Percentiles rank a stretch among this genome's conserved stretches.
These are phyloP conservation scores for Chascanopsetta lugubris DNA, from an alignment of 2,113 vertebrate species.

Conservation along the genomic window DNA sequence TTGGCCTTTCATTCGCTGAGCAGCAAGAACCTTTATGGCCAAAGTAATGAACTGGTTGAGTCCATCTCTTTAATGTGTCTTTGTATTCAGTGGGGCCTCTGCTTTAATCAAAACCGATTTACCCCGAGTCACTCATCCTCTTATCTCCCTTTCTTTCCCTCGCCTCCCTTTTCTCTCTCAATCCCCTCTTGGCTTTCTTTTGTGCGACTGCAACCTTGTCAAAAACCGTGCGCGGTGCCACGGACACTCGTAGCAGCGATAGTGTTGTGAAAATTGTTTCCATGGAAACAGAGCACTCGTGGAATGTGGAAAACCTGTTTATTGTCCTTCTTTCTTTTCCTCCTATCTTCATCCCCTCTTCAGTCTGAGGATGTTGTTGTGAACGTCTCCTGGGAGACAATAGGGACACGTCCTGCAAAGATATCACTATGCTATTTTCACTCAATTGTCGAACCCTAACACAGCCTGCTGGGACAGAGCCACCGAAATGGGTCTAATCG, in stretches of 20 bases:
- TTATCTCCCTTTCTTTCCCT: constrained; percentile 67
- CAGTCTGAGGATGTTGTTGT: constrained; percentile 33
- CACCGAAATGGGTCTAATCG: constrained; percentile 26
- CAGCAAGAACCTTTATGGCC: constrained; percentile 78
- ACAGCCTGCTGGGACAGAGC: not conserved
- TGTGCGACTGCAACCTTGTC: constrained; percentile 79
- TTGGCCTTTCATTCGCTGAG: constrained; percentile 76
- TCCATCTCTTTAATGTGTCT: constrained; percentile 76
- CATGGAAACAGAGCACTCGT: constrained; percentile 71
- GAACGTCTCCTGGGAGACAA: constrained; percentile 41
- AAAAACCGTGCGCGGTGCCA: constrained; percentile 72
- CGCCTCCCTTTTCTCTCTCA: constrained; percentile 35
- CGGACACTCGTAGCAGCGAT: constrained; percentile 52
- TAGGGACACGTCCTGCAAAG: constrained; percentile 27
- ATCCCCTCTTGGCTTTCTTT: constrained; percentile 60
- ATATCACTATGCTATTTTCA: not conserved
- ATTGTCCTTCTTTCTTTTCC: constrained; percentile 18
- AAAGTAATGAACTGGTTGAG: constrained; percentile 75
- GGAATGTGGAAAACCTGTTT: constrained; percentile 59
- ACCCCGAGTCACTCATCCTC: constrained; percentile 74
- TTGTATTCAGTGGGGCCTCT: constrained; percentile 67
- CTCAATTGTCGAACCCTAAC: constrained; percentile 1
- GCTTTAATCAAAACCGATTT: constrained; percentile 77
- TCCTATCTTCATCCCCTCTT: constrained; percentile 37
- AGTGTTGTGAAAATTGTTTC: constrained; percentile 77